Conservation (phyloP, 2,113 vertebrate species). For the Mastomys natalensis region DNA sequence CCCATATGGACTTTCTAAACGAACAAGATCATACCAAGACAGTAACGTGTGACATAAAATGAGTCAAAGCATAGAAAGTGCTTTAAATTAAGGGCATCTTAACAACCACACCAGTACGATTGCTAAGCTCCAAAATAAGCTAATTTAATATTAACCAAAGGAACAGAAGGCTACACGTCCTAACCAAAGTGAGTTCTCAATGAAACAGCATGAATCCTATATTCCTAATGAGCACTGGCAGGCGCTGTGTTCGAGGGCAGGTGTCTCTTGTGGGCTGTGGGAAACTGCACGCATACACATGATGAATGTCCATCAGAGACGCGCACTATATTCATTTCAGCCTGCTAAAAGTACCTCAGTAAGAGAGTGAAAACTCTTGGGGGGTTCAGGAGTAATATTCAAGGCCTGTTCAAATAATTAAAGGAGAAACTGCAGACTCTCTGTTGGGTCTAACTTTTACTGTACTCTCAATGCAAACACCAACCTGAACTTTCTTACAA, state of each 20-base stretch:
- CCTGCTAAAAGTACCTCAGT: not conserved
- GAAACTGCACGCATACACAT: not conserved
- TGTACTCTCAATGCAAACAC: not conserved
- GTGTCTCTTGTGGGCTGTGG: not conserved
- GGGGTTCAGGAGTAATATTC: not conserved
- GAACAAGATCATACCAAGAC: conserved; percentile 1
- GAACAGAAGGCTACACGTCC: not conserved
- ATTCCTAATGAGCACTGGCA: not conserved
- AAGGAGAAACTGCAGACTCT: not conserved
- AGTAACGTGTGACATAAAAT: conserved; percentile 26
- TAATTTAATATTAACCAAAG: conserved; percentile 63
- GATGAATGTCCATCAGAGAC: not conserved
- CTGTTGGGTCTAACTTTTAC: not conserved
- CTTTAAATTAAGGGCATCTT: conserved; percentile 52
- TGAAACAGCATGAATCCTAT: not conserved
- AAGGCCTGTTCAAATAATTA: not conserved
- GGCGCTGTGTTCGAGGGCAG: not conserved
- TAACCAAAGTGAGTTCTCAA: conserved; percentile 14
- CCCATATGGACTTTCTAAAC: not conserved
- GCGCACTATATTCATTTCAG: not conserved
- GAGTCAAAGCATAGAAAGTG: conserved; percentile 9
- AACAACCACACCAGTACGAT: not conserved
- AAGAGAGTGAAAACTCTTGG: conserved; percentile 17
- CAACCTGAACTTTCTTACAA: conserved; percentile 34
- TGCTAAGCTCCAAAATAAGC: conserved; percentile 61